Conservation (phyloP, 2,888 invertebrate species). For the Pollenia griseotomentosa region DNA sequence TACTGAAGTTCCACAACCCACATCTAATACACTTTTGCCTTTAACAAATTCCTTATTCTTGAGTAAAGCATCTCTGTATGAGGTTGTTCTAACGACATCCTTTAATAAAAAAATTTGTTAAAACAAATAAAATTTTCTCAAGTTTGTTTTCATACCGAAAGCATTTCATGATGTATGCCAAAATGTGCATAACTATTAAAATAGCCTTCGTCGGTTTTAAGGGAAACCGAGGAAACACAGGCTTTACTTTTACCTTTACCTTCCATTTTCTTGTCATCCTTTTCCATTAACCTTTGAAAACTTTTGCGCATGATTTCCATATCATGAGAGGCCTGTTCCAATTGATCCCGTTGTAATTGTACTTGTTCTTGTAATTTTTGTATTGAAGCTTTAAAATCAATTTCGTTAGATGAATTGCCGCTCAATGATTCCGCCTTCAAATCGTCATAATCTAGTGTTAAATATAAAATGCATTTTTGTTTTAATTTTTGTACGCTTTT, state of each 20-base stretch:
- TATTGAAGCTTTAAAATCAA: conserved; percentile 40
- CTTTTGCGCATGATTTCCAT: conserved; percentile 80
- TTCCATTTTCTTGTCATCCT: conserved; percentile 75
- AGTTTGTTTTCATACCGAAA: conserved; percentile 86
- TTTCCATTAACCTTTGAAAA: conserved; percentile 78
- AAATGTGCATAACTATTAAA: conserved; percentile 95
- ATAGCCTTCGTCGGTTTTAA: conserved; percentile 90
- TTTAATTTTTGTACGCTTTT: neutral
- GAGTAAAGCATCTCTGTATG: conserved; percentile 93
- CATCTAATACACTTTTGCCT: conserved; percentile 93
- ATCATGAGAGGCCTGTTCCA: conserved; percentile 86
- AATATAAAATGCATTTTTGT: neutral
- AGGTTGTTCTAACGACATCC: conserved; percentile 93
- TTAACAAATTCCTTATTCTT: conserved; percentile 89
- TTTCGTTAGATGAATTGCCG: neutral
- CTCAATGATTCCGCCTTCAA: conserved; percentile 50
- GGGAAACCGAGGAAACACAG: conserved; percentile 85
- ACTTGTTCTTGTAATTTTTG: conserved; percentile 84
- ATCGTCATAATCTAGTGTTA: conserved; percentile 74
- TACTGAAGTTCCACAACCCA: conserved; percentile 99
- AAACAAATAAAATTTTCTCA: neutral
- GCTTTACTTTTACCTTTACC: neutral
- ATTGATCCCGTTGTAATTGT: conserved; percentile 85
- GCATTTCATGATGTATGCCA: conserved; percentile 97
- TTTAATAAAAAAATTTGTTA: conserved; percentile 77